Evolutionary conservation across 1,140 invertebrate species (phyloP), one percentile per base, ranked within the genome.

Genomic region (Procambarus clarkii): DNA sequence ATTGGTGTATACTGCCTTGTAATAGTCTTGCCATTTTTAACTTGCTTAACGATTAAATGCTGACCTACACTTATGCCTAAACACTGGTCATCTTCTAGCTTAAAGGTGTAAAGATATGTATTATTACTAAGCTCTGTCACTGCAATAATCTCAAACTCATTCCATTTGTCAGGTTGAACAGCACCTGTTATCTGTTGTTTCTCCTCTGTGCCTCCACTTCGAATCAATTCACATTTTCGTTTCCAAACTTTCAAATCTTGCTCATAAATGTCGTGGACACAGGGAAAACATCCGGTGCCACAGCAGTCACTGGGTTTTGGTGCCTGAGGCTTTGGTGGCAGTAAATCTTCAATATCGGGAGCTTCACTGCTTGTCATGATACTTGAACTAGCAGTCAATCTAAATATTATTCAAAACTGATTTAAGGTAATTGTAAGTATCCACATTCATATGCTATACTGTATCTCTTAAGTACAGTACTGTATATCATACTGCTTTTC

Each of bases 251-350:
- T 93, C 34, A 96, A 85, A 93, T 96, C 95, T 88, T 95, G 94
- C 93, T 96, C 95, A 94, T 97, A 97, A 34, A 97, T 95, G 94
- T 97, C 96, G 94, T 96, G 96, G 54, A 97, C 96, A 95, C 97
- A 97, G 7, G 96, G 96, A 92, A 94, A 95, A 94, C 97, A 97
- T 18, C 96, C 96, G 93, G 95, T 96, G 92, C 96, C 96, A 94
- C 97, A 97, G 94, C 97, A 97, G 93, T 97, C 96, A 92, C 95
- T 95, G 86, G 95, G 94, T 7, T 94, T 94, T 18, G 96, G 96
- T 93, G 96, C 95, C 69, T 94, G 93, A 48, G 96, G 96, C 79
- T 93, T 91, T 97, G 89, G 96, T 96, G 94, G 95, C 95, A 91
- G 94, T 95, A 92, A 95, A 96, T 3, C 96, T 9, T 91, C 86